Evolutionary conservation across 2,113 vertebrate genomes (phyloP).

Genomic region (Talpa occidentalis): DNA sequence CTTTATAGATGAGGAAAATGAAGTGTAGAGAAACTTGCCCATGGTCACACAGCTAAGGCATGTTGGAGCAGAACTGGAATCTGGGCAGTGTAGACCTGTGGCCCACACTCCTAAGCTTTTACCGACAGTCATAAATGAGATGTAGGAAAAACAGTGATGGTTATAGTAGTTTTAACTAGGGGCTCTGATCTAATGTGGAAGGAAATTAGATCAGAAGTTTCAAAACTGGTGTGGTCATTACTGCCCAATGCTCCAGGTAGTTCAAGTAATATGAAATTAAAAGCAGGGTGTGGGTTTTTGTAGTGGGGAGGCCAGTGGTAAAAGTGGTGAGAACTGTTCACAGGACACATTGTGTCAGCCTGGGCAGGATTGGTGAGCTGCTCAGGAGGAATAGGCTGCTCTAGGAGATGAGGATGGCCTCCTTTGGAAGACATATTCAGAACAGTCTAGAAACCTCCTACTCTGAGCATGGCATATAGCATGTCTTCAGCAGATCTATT

Average conservation of each 20-base stretch:
- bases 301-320: not conserved
- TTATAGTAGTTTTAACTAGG: not conserved
- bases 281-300: not conserved
- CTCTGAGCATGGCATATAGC: not conserved
- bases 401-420: not conserved
- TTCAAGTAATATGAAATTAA: not conserved
- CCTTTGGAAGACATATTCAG: not conserved
- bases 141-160: not conserved
- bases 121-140: not conserved
- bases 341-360: not conserved
- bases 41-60: not conserved
- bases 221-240: not conserved
- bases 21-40: not conserved
- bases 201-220: conserved; percentile 9
- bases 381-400: not conserved
- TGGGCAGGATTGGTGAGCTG: not conserved
- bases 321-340: not conserved
- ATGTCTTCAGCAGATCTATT: not conserved
- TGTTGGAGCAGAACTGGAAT: not conserved
- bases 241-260: not conserved
- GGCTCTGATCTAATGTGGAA: not conserved
- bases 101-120: not conserved
- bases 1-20: not conserved
- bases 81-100: not conserved
- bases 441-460: not conserved